Evolutionary conservation across 2,888 invertebrate genomes (phyloP).

Genomic region (Anorthoa munda): DNA sequence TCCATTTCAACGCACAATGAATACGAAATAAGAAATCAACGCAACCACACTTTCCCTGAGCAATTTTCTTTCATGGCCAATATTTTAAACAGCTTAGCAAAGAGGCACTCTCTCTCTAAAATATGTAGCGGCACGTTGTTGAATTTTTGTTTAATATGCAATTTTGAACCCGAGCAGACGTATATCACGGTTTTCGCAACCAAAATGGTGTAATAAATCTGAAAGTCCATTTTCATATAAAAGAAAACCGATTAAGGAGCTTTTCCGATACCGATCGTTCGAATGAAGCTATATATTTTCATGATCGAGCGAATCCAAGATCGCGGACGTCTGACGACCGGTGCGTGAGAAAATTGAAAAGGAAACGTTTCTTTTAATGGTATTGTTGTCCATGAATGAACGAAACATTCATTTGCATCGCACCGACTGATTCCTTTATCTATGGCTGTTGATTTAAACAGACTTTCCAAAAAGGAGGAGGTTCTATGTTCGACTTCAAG

Average conservation of each 20-base stretch:
- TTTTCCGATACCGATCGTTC: conserved; percentile 89
- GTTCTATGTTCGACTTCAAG: no score
- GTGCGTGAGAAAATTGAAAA: conserved; percentile 89
- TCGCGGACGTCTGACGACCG: conserved; percentile 87
- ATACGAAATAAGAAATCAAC: conserved; percentile 89
- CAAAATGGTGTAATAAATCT: conserved; percentile 89
- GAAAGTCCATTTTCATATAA: conserved; percentile 90
- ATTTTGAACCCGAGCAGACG: conserved; percentile 82
- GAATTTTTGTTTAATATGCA: conserved; percentile 88
- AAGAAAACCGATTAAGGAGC: conserved; percentile 91
- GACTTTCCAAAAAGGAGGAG: no score
- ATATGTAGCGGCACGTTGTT: conserved; percentile 84
- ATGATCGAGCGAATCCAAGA: conserved; percentile 89
- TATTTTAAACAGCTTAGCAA: conserved; percentile 80
- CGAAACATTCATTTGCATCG: conserved; percentile 48
- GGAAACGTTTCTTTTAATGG: conserved; percentile 84
- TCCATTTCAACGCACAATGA: conserved; percentile 87
- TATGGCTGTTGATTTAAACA: conserved; percentile 15
- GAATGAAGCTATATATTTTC: conserved; percentile 91
- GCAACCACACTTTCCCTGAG: conserved; percentile 85
- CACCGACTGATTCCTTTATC: conserved; percentile 16
- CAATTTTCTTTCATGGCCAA: conserved; percentile 88
- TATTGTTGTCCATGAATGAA: conserved; percentile 81
- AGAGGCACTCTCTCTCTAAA: conserved; percentile 77
- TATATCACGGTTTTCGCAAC: conserved; percentile 87